Evolutionary conservation across 2,888 invertebrate genomes (phyloP).

Genomic region (Onthophagus sagittarius): DNA sequence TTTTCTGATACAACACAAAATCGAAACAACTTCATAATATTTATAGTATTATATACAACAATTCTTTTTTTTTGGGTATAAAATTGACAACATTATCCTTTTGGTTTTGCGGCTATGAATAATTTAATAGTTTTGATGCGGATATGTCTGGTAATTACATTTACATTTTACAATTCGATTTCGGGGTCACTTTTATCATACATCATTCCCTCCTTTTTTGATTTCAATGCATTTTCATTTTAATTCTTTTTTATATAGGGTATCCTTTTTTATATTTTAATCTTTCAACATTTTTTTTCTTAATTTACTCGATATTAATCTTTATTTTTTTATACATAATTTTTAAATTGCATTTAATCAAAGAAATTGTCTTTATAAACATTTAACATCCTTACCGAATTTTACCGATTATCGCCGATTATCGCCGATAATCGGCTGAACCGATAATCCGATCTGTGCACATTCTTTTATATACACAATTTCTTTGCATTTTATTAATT

Average conservation of each 20-base stretch:
- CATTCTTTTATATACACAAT: too few relatives aligned
- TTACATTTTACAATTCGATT: neutral
- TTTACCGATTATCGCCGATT: too few relatives aligned
- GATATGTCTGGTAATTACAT: constrained; percentile 15
- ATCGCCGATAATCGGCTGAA: too few relatives aligned
- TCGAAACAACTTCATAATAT: neutral
- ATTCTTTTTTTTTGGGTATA: constrained; percentile 13
- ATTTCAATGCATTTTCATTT: neutral
- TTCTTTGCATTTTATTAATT: neutral
- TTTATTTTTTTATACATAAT: too few relatives aligned
- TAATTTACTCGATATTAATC: too few relatives aligned
- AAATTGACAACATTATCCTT: constrained; percentile 20
- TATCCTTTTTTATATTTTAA: constrained; percentile 10
- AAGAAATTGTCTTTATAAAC: too few relatives aligned
- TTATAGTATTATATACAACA: constrained; percentile 14
- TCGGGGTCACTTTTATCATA: constrained; percentile 1
- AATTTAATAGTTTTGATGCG: constrained; percentile 13
- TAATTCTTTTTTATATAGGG: neutral
- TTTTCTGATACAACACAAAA: neutral
- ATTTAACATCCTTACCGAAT: too few relatives aligned
- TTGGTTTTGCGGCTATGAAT: constrained; percentile 7
- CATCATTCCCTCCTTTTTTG: constrained; percentile 2
- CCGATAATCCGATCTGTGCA: too few relatives aligned
- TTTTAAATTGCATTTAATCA: neutral
- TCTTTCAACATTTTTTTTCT: neutral